Base-by-base conservation (phyloP, 1,140 invertebrate genomes). In the Conus ventricosus region DNA sequence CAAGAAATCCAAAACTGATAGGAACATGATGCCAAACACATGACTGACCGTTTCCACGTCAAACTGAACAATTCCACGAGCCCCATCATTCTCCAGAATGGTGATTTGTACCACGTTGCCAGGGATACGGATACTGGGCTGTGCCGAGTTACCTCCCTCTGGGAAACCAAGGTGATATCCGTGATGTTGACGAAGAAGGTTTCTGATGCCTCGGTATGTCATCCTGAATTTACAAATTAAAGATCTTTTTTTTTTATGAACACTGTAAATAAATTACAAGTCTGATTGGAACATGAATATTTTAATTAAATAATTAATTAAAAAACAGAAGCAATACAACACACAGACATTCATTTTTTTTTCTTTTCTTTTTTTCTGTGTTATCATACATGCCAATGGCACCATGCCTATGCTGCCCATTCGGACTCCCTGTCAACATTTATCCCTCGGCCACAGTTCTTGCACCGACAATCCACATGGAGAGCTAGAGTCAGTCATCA, bases 71-170 rank as follows among this genome's bases (percentile, higher is more conserved):
- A 93, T 88, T 15, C 95, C 95, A 63, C 92, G 90, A n/a, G 94
- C 92, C 86, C 94, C 92, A 87, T 95, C 94, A 92, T 95, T 95
- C 89, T 94, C 94, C 53, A 86, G 75, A 13, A 95, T 94, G 17
- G 91, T 93, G 17, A 95, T 88, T 25, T 89, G 84, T 15, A 92
- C 87, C 13, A 93, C 88, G 78, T 92, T 92, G 39, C 93, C 93
- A 54, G 92, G 93, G 17, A 92, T 82, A 82, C 91, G 90, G 53
- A 95, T 90, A 85, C 94, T 94, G 20, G 94, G 94, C 80, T 88
- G 90, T 27, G 92, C 89, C 4, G 89, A 91, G 23, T 88, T 63
- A 5, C 76, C 86, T n/a, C 88, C 88, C 13, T 84, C 87, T 13
- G 78, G 51, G 91, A 91, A 39, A 92, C 53, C 53, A 94, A 78